Percentiles rank a stretch among this genome's conserved stretches.
Conservation (phyloP, 2,113 vertebrate genomes). For the Paramormyrops kingsleyae region DNA sequence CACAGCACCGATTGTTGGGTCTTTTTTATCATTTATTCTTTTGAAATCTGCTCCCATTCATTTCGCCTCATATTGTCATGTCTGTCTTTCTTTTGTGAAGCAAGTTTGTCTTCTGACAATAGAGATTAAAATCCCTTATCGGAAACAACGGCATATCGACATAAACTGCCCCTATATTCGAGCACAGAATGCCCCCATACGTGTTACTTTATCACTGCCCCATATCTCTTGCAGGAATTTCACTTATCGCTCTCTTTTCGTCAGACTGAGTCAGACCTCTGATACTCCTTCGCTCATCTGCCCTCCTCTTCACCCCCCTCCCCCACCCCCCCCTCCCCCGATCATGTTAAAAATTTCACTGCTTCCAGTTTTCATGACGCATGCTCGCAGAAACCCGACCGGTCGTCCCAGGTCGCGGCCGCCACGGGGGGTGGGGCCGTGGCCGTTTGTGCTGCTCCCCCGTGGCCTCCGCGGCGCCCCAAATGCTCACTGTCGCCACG, state of each 20-base stretch:
- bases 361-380: conserved; percentile 69
- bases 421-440: conserved; percentile 60
- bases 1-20: conserved; percentile 59
- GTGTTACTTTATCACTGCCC: conserved; percentile 44
- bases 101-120: conserved; percentile 64
- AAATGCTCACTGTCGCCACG: not conserved
- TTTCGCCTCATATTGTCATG: conserved; percentile 58
- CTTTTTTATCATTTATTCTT: conserved; percentile 57
- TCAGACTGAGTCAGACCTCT: conserved; percentile 54
- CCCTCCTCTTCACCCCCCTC: not conserved
- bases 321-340: not conserved
- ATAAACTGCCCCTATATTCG: conserved; percentile 46
- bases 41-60: not conserved
- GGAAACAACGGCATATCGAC: conserved; percentile 54
- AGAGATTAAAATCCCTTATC: conserved; percentile 51
- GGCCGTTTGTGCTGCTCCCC: conserved; percentile 68
- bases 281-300: conserved; percentile 64
- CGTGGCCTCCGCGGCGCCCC: conserved; percentile 45
- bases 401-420: conserved; percentile 55
- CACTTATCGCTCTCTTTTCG: conserved; percentile 56
- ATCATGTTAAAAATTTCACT: conserved; percentile 52
- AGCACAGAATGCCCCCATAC: not conserved
- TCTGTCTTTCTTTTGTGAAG: conserved; percentile 59
- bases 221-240: conserved; percentile 53
- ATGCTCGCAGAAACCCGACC: conserved; percentile 64